Evolutionary conservation across 1,140 invertebrate genomes (phyloP), one percentile per base, ranked within the genome.

Genomic region (Helicoverpa zea): DNA sequence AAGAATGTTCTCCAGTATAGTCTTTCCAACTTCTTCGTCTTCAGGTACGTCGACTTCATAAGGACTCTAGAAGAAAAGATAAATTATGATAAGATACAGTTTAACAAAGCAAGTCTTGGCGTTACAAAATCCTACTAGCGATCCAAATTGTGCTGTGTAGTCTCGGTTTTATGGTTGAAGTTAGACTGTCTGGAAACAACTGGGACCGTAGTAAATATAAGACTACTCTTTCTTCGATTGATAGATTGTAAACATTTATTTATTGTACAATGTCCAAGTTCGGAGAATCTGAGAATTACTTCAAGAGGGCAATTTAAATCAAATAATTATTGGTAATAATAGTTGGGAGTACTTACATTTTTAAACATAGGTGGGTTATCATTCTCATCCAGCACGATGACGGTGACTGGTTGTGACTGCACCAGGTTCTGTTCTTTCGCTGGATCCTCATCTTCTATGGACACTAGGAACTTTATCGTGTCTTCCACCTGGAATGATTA

Each of bases 371-470:
- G 98, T 35, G 97, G 95, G 94, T 98, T 98, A 87, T 99, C 98
- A 90, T 99, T 99, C 85, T 98, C 97, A 89, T 99, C 98, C 4
- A 98, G 91, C 51, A 99, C 97, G 29, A 98, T 98, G 58, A 98
- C 97, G 61, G 97, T 97, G 18, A 98, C 96, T 7, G 97, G 97
- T 23, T 98, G 96, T 0, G 83, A 82, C 80, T 96, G 95, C 5
- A 98, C 97, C 77, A 98, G 93, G 93, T 98, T 98, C 83, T 97
- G 97, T 0, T 77, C 70, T 13, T 96, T 96, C 4, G 96, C 96
- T 3, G 96, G 95, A 7, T 98, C 97, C 83, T 97, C 96, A 88
- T 98, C 98, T 92, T 98, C 97, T 64, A 98, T 95, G 9, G 96
- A 97, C 18, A 98, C 97, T 74, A 96, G 95, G 88, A 98, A 97